Evolutionary conservation across 2,113 vertebrate genomes (phyloP).

Genomic region (Phrynocephalus versicolor): DNA sequence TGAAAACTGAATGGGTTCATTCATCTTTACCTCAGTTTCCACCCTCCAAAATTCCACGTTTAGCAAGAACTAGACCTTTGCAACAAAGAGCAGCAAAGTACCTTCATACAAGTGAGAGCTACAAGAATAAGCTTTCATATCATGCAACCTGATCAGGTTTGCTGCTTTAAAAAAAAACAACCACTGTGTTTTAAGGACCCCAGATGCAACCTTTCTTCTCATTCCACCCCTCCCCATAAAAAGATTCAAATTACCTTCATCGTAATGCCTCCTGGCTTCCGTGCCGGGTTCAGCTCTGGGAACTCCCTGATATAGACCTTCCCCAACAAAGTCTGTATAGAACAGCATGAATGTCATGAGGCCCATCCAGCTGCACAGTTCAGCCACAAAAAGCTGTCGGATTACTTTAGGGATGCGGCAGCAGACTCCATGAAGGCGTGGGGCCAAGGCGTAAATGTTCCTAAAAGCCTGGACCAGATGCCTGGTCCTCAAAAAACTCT

Average conservation of each 20-base stretch:
- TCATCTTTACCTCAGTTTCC: neutral
- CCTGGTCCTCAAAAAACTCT: constrained; percentile 34
- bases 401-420: constrained; percentile 78
- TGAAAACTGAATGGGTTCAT: neutral
- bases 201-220: neutral
- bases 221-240: neutral
- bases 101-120: neutral
- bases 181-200: neutral
- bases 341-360: constrained; percentile 89
- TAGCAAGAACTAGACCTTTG: neutral
- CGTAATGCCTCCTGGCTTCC: constrained; percentile 78
- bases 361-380: constrained; percentile 89
- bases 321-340: constrained; percentile 88
- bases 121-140: neutral
- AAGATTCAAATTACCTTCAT: constrained; percentile 78
- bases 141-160: neutral
- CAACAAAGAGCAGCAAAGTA: neutral
- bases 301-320: constrained; percentile 83
- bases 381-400: constrained; percentile 81
- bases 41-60: constrained; percentile 1
- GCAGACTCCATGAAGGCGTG: constrained; percentile 73
- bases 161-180: neutral
- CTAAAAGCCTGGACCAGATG: constrained; percentile 31
- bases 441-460: constrained; percentile 67
- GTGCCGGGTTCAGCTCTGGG: constrained; percentile 81